Evolutionary conservation across 2,113 vertebrate genomes (phyloP).

Genomic region (Genyomyrus donnyi): DNA sequence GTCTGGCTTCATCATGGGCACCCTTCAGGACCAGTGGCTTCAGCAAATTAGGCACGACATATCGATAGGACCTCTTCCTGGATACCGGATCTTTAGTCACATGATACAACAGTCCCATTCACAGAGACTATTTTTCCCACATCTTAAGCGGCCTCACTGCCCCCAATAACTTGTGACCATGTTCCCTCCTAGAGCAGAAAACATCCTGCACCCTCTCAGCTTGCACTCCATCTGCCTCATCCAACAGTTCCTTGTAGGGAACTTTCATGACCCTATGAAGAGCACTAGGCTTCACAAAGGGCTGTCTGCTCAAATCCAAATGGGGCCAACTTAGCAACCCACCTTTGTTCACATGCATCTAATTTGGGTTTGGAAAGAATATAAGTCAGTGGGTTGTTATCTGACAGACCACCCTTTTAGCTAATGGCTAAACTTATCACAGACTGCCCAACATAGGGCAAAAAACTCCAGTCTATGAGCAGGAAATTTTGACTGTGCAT

Average conservation of each 20-base stretch:
- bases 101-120: not conserved
- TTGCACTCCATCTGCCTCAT: slow-evolving; percentile 9
- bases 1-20: not conserved
- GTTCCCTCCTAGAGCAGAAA: not conserved
- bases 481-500: not conserved
- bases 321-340: not conserved
- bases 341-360: not conserved
- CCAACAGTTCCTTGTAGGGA: slow-evolving; percentile 16
- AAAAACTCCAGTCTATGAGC: not conserved
- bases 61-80: not conserved
- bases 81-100: not conserved
- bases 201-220: slow-evolving; percentile 5
- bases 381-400: too few relatives aligned
- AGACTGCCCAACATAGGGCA: not conserved
- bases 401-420: too few relatives aligned
- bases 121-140: too few relatives aligned
- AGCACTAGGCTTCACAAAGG: slow-evolving; percentile 4
- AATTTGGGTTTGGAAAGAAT: not conserved
- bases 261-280: slow-evolving; percentile 14
- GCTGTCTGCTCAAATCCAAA: slow-evolving; percentile 11
- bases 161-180: too few relatives aligned
- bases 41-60: not conserved
- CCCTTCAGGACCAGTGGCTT: not conserved
- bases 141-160: too few relatives aligned
- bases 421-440: not conserved